Evolutionary conservation across 2,888 invertebrate genomes (phyloP).

Genomic region (Dusona sp.): DNA sequence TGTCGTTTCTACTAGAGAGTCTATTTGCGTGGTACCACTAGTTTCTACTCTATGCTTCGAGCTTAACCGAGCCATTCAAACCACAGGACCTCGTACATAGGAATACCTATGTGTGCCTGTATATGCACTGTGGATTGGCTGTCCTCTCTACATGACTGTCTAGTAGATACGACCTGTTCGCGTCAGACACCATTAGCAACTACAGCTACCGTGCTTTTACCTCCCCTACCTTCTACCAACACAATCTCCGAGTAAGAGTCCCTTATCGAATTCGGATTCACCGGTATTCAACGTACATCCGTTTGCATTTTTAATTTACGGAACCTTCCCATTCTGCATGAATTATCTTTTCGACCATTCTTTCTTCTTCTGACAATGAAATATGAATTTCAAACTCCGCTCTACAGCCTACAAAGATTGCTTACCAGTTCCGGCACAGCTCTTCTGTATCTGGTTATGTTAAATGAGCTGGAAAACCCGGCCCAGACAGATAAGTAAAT

Average conservation of each 20-base stretch:
- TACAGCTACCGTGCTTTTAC: slow-evolving; percentile 21
- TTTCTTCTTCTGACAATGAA: slow-evolving; percentile 13
- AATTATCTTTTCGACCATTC: slow-evolving; percentile 5
- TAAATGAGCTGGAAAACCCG: background rate
- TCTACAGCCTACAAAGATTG: background rate
- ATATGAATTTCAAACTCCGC: background rate
- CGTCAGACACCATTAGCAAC: slow-evolving; percentile 65
- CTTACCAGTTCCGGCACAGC: background rate
- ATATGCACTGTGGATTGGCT: slow-evolving; percentile 22
- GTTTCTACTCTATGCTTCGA: slow-evolving; percentile 55
- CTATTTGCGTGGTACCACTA: slow-evolving; percentile 57
- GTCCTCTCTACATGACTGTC: slow-evolving; percentile 37
- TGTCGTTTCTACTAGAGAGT: background rate
- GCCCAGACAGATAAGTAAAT: background rate
- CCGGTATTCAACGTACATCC: background rate
- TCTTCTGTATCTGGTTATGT: background rate
- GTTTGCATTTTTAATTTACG: slow-evolving; percentile 27
- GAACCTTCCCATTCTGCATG: slow-evolving; percentile 12
- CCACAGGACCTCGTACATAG: slow-evolving; percentile 49
- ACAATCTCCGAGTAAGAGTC: slow-evolving; percentile 10
- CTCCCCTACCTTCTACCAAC: slow-evolving; percentile 9
- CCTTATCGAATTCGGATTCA: slow-evolving; percentile 48
- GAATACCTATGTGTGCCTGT: background rate
- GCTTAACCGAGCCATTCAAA: slow-evolving; percentile 53
- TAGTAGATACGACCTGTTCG: slow-evolving; percentile 55